Evolutionary conservation across 2,888 invertebrate genomes (phyloP).

Genomic region (Crioceris asparagi): DNA sequence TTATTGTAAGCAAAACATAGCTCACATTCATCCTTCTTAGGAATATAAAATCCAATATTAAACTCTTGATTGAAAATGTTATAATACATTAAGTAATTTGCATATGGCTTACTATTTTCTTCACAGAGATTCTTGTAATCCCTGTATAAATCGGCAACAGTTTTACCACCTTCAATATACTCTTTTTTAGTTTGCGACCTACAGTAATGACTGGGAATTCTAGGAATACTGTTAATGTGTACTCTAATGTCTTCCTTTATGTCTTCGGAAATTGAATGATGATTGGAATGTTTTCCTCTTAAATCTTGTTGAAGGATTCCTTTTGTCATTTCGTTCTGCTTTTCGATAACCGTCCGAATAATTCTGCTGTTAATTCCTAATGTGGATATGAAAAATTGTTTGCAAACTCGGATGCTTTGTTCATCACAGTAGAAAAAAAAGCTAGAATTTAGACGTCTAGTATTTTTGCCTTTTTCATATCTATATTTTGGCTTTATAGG

Average conservation of each 20-base stretch:
- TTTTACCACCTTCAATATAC: constrained; percentile 6
- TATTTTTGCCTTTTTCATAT: not conserved
- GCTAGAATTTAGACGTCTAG: not conserved
- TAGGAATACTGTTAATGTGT: not conserved
- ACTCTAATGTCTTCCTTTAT: not conserved
- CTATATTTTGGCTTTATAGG: constrained; percentile 1
- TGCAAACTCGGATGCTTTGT: not conserved
- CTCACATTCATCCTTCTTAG: constrained; percentile 11
- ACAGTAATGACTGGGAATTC: constrained; percentile 1
- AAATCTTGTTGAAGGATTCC: too few relatives aligned
- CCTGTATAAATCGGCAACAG: constrained; percentile 5
- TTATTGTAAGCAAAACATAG: constrained; percentile 5
- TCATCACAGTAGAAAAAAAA: not conserved
- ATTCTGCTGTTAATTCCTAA: too few relatives aligned
- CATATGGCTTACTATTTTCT: constrained; percentile 1
- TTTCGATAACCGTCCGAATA: too few relatives aligned
- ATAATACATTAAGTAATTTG: constrained; percentile 4
- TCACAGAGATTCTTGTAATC: constrained; percentile 2
- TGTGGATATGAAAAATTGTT: too few relatives aligned
- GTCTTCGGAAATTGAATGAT: not conserved
- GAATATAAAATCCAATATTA: constrained; percentile 7
- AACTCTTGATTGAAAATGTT: constrained; percentile 8
- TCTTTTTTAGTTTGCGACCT: constrained; percentile 4
- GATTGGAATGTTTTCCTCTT: not conserved
- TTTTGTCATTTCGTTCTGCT: too few relatives aligned